phyloP scores from a whole-genome alignment of 2,797 vertebrate genomes.

The Spinus pinus region DNA sequence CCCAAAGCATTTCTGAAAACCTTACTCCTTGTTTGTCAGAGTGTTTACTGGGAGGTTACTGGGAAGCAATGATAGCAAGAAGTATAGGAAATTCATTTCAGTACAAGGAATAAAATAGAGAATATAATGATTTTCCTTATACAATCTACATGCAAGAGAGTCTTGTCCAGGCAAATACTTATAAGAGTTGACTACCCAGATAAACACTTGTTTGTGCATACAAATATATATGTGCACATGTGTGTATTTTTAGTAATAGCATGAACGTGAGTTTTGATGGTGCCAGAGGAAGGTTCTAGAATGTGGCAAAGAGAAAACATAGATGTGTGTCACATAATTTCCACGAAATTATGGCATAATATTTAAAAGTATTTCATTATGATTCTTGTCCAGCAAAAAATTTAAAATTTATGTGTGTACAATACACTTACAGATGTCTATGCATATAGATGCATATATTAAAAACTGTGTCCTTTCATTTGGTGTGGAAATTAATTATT shows the following conservation, averaged over 20 bases:
- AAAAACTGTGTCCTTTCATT: not conserved
- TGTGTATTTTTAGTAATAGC: not conserved
- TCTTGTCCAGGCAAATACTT: not conserved
- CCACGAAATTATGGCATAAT: not conserved
- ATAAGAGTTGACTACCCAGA: not conserved
- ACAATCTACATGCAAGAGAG: not conserved
- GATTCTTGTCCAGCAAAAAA: not conserved
- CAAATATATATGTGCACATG: rapidly evolving
- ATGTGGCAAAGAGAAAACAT: not conserved
- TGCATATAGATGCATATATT: not conserved
- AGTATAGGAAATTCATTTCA: not conserved
- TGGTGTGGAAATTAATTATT: not conserved
- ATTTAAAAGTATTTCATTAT: not conserved
- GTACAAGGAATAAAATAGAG: not conserved
- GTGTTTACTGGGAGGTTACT: not conserved
- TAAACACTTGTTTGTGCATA: not conserved
- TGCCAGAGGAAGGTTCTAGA: not conserved
- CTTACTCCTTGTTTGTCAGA: not conserved
- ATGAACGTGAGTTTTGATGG: not conserved
- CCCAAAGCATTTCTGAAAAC: not conserved
- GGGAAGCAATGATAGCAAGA: not conserved
- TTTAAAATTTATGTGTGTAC: not conserved
- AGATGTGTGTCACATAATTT: not conserved
- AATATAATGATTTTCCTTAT: not conserved
- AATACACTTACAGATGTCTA: not conserved